Evolutionary conservation across 2,113 vertebrate species (phyloP).

Genomic region (Eupsittula cactorum): DNA sequence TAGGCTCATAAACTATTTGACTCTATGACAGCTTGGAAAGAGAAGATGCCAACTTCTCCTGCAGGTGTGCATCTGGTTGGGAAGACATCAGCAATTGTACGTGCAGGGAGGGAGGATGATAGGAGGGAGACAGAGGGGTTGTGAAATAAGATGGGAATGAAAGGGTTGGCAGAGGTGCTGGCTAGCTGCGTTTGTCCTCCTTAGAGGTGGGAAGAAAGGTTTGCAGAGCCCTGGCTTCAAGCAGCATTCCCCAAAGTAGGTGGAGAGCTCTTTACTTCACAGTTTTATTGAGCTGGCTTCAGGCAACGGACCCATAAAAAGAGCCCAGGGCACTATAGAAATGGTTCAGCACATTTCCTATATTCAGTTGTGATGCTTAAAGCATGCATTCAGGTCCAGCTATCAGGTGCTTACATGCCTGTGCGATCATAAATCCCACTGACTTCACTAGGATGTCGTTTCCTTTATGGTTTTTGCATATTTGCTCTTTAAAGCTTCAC

Average conservation of each 20-base stretch:
- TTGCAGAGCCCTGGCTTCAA: not conserved
- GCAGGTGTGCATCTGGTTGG: conserved; percentile 78
- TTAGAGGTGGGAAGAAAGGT: not conserved
- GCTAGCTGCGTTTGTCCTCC: not conserved
- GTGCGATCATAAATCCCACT: not conserved
- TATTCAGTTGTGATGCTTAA: not conserved
- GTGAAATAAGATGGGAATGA: conserved; percentile 71
- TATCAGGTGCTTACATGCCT: not conserved
- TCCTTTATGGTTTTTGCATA: not conserved
- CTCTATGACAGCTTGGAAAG: conserved; percentile 73
- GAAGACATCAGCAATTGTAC: conserved; percentile 60
- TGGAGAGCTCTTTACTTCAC: not conserved
- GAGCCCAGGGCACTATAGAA: not conserved
- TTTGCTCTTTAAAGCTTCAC: not conserved
- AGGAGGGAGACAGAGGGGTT: conserved; percentile 54
- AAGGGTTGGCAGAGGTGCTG: conserved; percentile 62
- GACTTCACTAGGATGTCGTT: not conserved
- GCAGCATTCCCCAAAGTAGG: not conserved
- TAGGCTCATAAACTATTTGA: conserved; percentile 74
- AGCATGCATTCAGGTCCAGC: not conserved
- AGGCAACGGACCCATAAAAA: not conserved
- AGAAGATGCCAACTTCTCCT: conserved; percentile 71
- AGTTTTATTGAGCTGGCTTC: not conserved
- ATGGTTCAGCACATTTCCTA: not conserved
- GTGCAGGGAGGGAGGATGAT: conserved; percentile 65